These are phyloP conservation scores for Peromyscus melanophrys DNA, from an alignment of 2,797 vertebrate genomes.

Conservation along the genomic window DNA sequence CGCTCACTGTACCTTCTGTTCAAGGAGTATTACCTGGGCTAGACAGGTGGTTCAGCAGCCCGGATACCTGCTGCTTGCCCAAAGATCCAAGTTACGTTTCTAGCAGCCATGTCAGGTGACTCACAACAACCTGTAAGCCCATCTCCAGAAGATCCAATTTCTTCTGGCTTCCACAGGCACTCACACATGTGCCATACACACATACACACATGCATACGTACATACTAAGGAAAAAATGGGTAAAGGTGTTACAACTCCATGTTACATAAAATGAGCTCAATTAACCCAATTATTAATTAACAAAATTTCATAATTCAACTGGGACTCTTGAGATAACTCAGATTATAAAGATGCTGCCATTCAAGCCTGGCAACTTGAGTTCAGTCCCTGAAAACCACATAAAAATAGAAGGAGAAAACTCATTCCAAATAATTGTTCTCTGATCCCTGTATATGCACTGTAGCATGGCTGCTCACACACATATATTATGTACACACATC, in stretches of 20 bases:
- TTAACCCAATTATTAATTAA: constrained; percentile 46
- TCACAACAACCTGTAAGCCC: not conserved
- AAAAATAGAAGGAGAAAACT: not conserved
- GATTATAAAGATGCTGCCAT: not conserved
- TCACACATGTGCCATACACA: not conserved
- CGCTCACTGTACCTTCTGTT: too few species aligned
- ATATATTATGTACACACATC: not conserved
- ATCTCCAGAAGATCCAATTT: not conserved
- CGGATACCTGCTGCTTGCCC: not conserved
- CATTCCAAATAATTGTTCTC: not conserved
- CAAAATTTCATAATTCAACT: constrained; percentile 66
- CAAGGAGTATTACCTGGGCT: accelerated
- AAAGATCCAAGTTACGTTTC: not conserved
- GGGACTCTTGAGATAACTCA: not conserved
- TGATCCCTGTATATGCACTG: too few species aligned
- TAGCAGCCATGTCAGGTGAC: not conserved
- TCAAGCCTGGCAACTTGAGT: not conserved
- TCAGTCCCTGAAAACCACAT: not conserved
- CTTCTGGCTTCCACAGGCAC: not conserved
- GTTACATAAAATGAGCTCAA: constrained; percentile 65
- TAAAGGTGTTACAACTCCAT: constrained; percentile 73
- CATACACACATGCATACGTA: too few species aligned
- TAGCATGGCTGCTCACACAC: not conserved
- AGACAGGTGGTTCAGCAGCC: too few species aligned
- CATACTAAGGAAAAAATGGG: not conserved